Evolutionary conservation across 2,797 vertebrate species (phyloP).

Genomic region (Glyptemys insculpta): DNA sequence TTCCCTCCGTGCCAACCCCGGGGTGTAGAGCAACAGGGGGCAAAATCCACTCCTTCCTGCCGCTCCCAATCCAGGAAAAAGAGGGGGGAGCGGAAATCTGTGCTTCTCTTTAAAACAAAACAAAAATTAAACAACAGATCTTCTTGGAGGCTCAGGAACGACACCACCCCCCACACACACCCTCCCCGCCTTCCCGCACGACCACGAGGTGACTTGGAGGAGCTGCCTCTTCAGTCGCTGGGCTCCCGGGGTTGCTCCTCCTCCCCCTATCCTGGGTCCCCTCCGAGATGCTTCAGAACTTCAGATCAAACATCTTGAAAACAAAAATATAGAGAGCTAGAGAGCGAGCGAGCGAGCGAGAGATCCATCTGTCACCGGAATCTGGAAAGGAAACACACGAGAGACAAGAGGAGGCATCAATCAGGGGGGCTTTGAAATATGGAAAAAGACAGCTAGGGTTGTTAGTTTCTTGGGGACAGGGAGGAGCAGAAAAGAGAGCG

Average conservation of each 20-base stretch:
- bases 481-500: constrained; percentile 6
- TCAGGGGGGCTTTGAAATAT: constrained; percentile 46
- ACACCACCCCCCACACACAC: neutral
- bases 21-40: neutral
- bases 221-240: constrained; percentile 51
- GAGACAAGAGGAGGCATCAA: constrained; percentile 73
- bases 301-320: constrained; percentile 67
- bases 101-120: constrained; percentile 72
- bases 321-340: constrained; percentile 67
- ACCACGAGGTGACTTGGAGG: constrained; percentile 50
- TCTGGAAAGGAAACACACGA: constrained; percentile 81
- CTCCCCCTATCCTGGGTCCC: constrained; percentile 27
- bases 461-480: constrained; percentile 25
- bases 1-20: constrained; percentile 31
- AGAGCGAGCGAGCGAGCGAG: constrained; percentile 27
- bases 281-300: constrained; percentile 71
- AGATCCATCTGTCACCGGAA: constrained; percentile 80
- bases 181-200: neutral
- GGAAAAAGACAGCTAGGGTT: constrained; percentile 31
- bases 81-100: constrained; percentile 29
- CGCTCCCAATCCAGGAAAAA: neutral
- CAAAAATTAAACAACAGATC: constrained; percentile 42
- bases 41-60: constrained; percentile 13
- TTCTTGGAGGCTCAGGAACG: constrained; percentile 21
- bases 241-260: constrained; percentile 3